phyloP scores from a whole-genome alignment of 2,113 vertebrate species.

The Muscicapa adusta region DNA sequence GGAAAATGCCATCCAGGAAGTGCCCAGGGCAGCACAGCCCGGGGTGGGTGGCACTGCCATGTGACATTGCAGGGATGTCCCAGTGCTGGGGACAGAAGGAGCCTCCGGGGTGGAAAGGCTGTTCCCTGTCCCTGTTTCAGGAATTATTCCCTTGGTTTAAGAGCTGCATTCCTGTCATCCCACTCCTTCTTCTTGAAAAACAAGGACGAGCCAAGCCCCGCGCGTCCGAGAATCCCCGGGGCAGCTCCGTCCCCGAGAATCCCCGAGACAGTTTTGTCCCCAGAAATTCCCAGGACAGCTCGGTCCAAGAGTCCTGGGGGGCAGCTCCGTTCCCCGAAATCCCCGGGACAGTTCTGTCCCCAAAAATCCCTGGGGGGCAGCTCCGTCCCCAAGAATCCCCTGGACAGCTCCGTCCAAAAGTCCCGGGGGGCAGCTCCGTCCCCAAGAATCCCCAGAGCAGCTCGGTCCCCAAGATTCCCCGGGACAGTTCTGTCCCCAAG shows the following conservation, averaged over 20 bases:
- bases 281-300: not conserved
- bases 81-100: not conserved
- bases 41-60: not conserved
- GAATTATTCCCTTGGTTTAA: accelerated
- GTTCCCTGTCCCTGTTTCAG: not conserved
- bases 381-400: not conserved
- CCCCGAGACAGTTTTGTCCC: accelerated
- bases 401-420: accelerated
- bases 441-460: accelerated
- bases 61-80: not conserved
- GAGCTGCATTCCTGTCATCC: not conserved
- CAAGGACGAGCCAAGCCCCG: not conserved
- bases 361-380: too few species aligned
- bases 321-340: accelerated
- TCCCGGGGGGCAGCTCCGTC: accelerated
- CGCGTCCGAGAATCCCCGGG: accelerated
- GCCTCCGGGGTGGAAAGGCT: not conserved
- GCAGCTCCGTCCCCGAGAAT: accelerated
- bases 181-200: not conserved
- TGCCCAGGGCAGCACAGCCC: not conserved
- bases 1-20: not conserved
- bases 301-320: too few species aligned
- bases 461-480: not conserved
- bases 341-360: too few species aligned
- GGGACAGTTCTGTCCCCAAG: not conserved